Base-by-base conservation (phyloP, 2,888 invertebrate genomes). In the Aleiodes alternator region DNA sequence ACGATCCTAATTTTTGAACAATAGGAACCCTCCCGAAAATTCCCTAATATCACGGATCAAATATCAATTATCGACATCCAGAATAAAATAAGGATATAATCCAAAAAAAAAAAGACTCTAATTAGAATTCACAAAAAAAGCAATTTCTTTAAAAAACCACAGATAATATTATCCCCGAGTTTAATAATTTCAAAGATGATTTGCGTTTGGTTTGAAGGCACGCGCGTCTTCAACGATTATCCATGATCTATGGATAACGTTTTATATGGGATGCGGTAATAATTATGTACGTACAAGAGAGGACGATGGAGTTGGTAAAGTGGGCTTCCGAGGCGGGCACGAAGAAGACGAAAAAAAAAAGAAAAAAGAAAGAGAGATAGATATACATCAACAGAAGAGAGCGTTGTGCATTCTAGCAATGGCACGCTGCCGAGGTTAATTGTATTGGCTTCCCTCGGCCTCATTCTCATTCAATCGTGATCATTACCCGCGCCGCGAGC, bases 381-480 rank as follows among this genome's bases (percentile, higher is more conserved):
- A 68, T 14, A 50, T 59, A 56, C 74, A 80, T 78, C 80, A 76
- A 68, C 71, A 73, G 73, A 69, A 6, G 59, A 68, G 73, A 75
- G 79, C 78, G 80, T 82, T 79, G 80, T 80, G 82, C 82, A 82
- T 84, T 77, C 84, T 81, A 82, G 84, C 85, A 83, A 84, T 82
- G 86, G 85, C 83, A 86, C 82, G 85, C 80, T 85, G 80, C 81
- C 82, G 84, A 78, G 84, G 86, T 87, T 87, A 87, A 87, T 87
- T 87, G 87, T 87, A 86, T 85, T 86, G 85, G 85, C 84, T 86
- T 64, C 81, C 83, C 84, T 83, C 85, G 83, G 84, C 85, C 87
- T 87, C 86, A 87, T 87, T 87, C 85, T 84, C 87, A 87, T 87
- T 87, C 87, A 86, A 86, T 87, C 87, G 86, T 87, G 87, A 87